Evolutionary conservation across 1,140 invertebrate genomes (phyloP), one percentile per base, ranked within the genome.

Genomic region (Cyphomyrmex costatus): DNA sequence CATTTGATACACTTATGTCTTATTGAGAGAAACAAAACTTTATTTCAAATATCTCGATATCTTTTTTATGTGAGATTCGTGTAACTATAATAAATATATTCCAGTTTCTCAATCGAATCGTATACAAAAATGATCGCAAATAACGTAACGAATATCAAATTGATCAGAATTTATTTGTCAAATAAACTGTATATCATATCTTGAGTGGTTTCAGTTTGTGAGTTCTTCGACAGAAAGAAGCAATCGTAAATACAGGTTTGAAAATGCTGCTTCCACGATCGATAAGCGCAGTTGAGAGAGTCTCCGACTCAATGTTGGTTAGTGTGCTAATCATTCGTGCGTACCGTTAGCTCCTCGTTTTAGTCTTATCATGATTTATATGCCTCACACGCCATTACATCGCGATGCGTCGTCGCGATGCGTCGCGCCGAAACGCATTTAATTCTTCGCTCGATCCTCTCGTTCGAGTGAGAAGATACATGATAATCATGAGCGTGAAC

Each of bases 341-440:
- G 10, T 80, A 70, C 78, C 78, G 78, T 80, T 80, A 80, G 5
- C 49, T 80, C 10, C 78, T 80, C 78, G n/a, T 68, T 68, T 79
- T 68, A 79, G 30, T 6, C 33, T 70, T 80, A 68, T 80, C 77
- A 30, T 68, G 77, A 80, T 80, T 80, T 68, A 80, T 36, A n/a
- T 19, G 19, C n/a, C 16, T 74, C 53, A 30, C 53, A 30, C n/a
- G 12, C 30, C 19, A 30, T 19, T 7, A 14, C 51, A 51, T 56
- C 19, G 19, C 19, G 19, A 19, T 42, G 36, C 36, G 36, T 42
- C n/a, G 19, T 36, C 42, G 8, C 33, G 56, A 49, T 30, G 76
- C 60, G 76, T 36, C 58, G 27, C 27, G 19, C 27, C 49, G 51
- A 58, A 58, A 70, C 21, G n/a, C 77, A 51, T 70, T 30, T 42